Evolutionary conservation across 2,888 invertebrate species (phyloP), one percentile per base, ranked within the genome.

Genomic region (Rhingia campestris): DNA sequence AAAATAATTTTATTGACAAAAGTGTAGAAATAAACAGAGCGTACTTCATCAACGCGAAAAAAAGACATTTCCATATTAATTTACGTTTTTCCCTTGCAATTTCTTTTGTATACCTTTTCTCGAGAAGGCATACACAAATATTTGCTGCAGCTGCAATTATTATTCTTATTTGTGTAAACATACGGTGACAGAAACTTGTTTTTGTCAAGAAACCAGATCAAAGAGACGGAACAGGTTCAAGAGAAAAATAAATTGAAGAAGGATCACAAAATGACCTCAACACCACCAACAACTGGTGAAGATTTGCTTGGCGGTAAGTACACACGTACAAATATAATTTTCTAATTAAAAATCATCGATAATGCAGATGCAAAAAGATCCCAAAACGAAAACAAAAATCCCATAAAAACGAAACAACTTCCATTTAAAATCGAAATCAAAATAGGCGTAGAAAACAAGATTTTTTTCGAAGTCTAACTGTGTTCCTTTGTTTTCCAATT

Each of bases 271-370:
- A 91, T 91, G 91, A 90, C 91, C 86, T 88, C 91, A 82, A 91
- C 91, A 86, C 91, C 89, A 87, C 88, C 91, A 89, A 91, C 89
- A 89, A 88, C 88, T 85, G 89, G 89, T 74, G 91, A 91, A 88
- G 91, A 91, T 89, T 88, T 91, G 87, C 89, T 91, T 81, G 91
- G 91, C 87, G 91, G 91, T 91, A 89, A 90, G 91, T 91, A 82
- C 86, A 58, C 35, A 22, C 22, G 22, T 45, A 63, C 51, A 45
- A 53, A 14, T 45, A 22, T 70, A 45, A 56, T 5, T 0, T 14
- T 37, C 7, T 14, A 45, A 56, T 35, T n/a, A 45, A 43, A 9
- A 39, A 39, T 49, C n/a, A 69, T 32, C 49, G n/a, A 32, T 30
- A 49, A 9, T 14, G 41, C 10, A 5, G 9, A 37, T 32, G 56